These are phyloP conservation scores for Rousettus madagascariensis DNA, from an alignment of 2,797 vertebrate genomes.

Conservation along the genomic window DNA sequence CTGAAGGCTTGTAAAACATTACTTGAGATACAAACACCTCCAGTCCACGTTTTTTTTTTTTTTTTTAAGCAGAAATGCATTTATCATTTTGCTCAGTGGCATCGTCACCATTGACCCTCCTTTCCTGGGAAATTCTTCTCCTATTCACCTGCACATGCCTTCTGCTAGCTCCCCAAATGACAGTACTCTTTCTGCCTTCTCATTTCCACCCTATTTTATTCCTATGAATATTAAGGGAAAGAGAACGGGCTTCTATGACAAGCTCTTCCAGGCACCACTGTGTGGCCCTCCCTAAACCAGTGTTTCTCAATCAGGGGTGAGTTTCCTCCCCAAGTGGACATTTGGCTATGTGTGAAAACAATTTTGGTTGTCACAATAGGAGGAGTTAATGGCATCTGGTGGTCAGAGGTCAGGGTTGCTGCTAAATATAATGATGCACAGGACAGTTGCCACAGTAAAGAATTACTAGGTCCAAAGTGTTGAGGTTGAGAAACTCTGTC, in stretches of 20 bases:
- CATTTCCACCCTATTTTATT: neutral
- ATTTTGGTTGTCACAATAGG: neutral
- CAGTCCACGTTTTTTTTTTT: neutral
- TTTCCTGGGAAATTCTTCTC: neutral
- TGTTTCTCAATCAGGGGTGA: neutral
- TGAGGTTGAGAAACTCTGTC: neutral
- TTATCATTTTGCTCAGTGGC: neutral
- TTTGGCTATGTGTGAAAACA: neutral
- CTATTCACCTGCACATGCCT: neutral
- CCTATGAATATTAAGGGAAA: neutral
- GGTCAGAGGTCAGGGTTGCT: neutral
- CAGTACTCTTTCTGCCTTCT: neutral
- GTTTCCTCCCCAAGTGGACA: neutral
- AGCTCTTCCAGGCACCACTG: neutral
- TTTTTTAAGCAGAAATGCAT: neutral
- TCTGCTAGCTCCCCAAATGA: rapidly evolving
- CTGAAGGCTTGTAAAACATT: neutral
- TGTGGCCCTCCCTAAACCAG: neutral
- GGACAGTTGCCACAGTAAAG: neutral
- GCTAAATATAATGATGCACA: neutral
- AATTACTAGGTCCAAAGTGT: neutral
- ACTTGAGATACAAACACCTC: neutral
- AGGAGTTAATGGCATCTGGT: neutral
- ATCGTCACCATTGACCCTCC: neutral
- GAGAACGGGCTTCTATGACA: neutral